Conservation (phyloP, 1,140 invertebrate genomes). For the Oedothorax gibbosus region DNA sequence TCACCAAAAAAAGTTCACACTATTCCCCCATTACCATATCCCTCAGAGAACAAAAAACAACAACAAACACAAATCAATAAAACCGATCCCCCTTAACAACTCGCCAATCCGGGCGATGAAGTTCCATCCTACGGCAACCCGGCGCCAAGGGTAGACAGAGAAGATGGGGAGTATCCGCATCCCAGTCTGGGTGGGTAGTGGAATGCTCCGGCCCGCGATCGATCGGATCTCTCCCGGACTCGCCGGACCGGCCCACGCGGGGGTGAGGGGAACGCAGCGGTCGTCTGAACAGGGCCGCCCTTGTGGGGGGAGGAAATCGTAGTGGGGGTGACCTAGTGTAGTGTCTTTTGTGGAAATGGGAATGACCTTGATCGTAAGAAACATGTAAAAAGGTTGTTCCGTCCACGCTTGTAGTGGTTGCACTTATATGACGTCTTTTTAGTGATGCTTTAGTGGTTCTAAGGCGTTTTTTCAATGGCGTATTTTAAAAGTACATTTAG, state of each 20-base stretch:
- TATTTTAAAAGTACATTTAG: too few relatives aligned
- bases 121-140: neutral
- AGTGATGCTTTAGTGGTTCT: too few relatives aligned
- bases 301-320: neutral
- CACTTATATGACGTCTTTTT: too few relatives aligned
- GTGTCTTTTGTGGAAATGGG: too few relatives aligned
- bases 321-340: too few relatives aligned
- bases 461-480: too few relatives aligned
- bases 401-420: too few relatives aligned
- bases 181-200: slow-evolving; percentile 47
- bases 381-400: too few relatives aligned
- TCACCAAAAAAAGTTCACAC: neutral
- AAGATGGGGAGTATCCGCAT: slow-evolving; percentile 53
- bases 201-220: slow-evolving; percentile 50
- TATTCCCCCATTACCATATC: neutral
- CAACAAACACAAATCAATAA: neutral
- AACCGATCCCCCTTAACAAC: neutral
- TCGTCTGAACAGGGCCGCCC: slow-evolving; percentile 20
- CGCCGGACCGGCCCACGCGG: slow-evolving; percentile 52
- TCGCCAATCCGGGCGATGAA: neutral
- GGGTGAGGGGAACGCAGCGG: slow-evolving; percentile 30
- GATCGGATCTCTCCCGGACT: slow-evolving; percentile 42
- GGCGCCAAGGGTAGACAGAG: neutral
- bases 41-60: neutral
- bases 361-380: too few relatives aligned